Evolutionary conservation across 2,888 invertebrate species (phyloP), one percentile per base, ranked within the genome.

Genomic region (Andrena trimmerana): DNA sequence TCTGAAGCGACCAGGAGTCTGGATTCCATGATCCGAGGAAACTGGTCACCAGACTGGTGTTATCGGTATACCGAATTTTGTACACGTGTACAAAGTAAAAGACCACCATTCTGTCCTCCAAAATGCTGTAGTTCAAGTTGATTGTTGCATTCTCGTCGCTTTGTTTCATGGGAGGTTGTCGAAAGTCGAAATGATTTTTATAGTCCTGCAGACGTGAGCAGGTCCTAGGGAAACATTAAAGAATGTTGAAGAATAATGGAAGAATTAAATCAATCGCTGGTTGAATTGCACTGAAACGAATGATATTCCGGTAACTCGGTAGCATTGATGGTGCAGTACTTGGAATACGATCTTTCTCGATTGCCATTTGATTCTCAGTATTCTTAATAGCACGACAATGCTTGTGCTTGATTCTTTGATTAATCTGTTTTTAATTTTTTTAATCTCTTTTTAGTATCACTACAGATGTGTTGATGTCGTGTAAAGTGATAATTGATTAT

Each of bases 21-120:
- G 93, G 92, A 70, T 89, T 90, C 94, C 94, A 94, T 0, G 88
- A 89, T 6, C 94, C 94, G 62, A 94, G 86, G 69, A 86, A 88
- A 52, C 90, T 85, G 0, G 91, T 89, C 33, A 93, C 89, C 2
- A 94, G 81, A 70, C 93, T 94, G 5, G 91, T 86, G 75, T 94
- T 94, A 27, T 93, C 93, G 29, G 83, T 77, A 6, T 89, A 85
- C 2, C 94, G 91, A 33, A 94, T 92, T 63, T 94, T 94, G 77
- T 93, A 94, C 0, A 91, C 89, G 48, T 93, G 92, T 0, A 91
- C 86, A 5, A 93, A 86, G 66, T 92, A 92, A 79, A 93, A 94
- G 0, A 89, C 88, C 48, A 89, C 89, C 0, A 90, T 89, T 4
- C 85, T 80, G 54, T 92, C 92, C 79, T 90, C 87, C 5, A 78